A percentile compares a stretch with the other conserved stretches of the same genome.
These are phyloP conservation scores for Patagioenas fasciata DNA, from an alignment of 2,113 vertebrate species.

Conservation along the genomic window DNA sequence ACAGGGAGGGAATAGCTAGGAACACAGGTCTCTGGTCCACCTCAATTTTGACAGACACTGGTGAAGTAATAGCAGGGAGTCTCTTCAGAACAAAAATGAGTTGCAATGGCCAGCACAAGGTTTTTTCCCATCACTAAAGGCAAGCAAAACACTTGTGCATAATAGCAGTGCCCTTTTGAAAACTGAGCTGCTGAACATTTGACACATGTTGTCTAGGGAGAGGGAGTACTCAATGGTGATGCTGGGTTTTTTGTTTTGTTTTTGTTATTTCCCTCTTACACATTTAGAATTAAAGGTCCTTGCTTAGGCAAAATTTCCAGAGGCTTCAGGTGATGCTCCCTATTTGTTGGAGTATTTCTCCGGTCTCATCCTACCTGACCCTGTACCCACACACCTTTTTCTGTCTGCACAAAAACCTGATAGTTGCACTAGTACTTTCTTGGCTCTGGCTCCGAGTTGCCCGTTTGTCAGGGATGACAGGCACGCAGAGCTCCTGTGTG, in stretches of 20 bases:
- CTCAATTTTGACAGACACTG: not conserved
- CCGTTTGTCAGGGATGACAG: not conserved
- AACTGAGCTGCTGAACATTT: not conserved
- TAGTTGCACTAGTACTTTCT: not conserved
- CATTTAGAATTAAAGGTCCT: not conserved
- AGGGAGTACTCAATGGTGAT: not conserved
- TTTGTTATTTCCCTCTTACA: not conserved
- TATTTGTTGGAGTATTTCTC: not conserved
- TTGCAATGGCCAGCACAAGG: accelerated
- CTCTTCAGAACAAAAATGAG: not conserved
- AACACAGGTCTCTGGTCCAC: not conserved
- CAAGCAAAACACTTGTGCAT: not conserved
- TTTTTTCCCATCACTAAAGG: not conserved
- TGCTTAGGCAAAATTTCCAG: not conserved
- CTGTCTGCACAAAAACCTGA: not conserved
- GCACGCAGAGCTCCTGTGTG: not conserved
- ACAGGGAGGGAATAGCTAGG: not conserved
- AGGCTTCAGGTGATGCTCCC: not conserved
- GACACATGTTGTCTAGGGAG: not conserved
- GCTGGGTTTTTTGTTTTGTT: accelerated
- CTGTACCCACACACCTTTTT: not conserved
- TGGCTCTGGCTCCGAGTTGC: not conserved
- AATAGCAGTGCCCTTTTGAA: not conserved
- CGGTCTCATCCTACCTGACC: not conserved
- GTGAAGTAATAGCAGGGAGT: not conserved